These are phyloP conservation scores for Romanogobio albipinnatus DNA, from an alignment of 2,113 vertebrate species.

Conservation along the genomic window DNA sequence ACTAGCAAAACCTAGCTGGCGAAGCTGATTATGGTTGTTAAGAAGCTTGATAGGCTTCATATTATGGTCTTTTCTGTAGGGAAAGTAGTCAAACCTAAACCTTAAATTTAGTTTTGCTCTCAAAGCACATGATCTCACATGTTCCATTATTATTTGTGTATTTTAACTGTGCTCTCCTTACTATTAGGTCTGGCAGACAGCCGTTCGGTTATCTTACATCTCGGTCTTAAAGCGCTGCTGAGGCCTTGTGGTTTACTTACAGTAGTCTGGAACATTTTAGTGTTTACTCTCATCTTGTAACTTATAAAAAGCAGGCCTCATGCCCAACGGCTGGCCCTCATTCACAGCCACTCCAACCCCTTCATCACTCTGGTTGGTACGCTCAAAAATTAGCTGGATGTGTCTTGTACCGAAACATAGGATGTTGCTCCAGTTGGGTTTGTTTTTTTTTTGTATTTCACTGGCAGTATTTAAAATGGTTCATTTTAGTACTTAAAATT, in stretches of 20 bases:
- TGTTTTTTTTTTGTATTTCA: background rate
- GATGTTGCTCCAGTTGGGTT: background rate
- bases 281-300: slow-evolving; percentile 34
- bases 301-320: slow-evolving; percentile 35
- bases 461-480: background rate
- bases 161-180: background rate
- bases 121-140: background rate
- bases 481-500: background rate
- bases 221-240: slow-evolving; percentile 9
- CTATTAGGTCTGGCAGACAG: slow-evolving; percentile 22
- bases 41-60: background rate
- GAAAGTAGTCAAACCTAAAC: background rate
- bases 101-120: background rate
- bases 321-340: background rate
- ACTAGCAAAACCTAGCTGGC: background rate
- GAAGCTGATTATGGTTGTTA: background rate
- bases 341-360: background rate
- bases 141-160: slow-evolving; percentile 27
- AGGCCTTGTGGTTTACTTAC: slow-evolving; percentile 43
- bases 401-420: background rate
- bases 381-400: background rate
- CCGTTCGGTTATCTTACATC: slow-evolving; percentile 25
- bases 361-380: background rate
- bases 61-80: background rate
- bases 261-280: slow-evolving; percentile 49